Conservation (phyloP, 2,113 vertebrate species). For the Pandion haliaetus region DNA sequence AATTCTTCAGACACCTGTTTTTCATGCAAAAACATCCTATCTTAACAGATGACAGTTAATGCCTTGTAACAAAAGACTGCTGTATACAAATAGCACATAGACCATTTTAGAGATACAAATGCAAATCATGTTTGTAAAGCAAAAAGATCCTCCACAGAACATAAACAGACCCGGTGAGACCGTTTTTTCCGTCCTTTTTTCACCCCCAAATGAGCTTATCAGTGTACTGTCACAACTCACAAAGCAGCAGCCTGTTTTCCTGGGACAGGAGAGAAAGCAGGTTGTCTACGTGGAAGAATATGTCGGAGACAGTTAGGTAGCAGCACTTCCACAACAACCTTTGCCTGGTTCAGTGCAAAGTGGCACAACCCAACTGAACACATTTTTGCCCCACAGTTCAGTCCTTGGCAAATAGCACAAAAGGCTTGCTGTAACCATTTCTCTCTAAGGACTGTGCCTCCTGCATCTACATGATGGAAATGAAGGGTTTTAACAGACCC, state of each 20-base stretch:
- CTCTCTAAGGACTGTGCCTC: neutral
- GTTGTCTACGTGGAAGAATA: neutral
- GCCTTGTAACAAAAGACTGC: neutral
- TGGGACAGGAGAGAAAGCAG: neutral
- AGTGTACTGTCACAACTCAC: neutral
- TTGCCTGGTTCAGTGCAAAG: neutral
- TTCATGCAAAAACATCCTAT: neutral
- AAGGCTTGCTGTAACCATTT: neutral
- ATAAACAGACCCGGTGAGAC: neutral
- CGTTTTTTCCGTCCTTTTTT: neutral
- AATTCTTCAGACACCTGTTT: neutral
- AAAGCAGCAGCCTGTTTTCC: neutral
- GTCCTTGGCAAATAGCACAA: neutral
- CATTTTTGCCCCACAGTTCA: neutral
- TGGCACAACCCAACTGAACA: neutral
- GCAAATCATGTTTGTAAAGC: neutral
- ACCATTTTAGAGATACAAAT: neutral
- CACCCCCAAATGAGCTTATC: neutral
- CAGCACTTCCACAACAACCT: neutral
- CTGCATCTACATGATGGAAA: neutral
- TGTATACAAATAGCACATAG: neutral
- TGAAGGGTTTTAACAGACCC: neutral
- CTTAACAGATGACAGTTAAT: neutral
- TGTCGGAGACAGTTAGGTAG: neutral
- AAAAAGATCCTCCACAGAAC: neutral